These are phyloP conservation scores for Protomyctophum bolini DNA, from an alignment of 2,113 vertebrate genomes.

Conservation along the genomic window DNA sequence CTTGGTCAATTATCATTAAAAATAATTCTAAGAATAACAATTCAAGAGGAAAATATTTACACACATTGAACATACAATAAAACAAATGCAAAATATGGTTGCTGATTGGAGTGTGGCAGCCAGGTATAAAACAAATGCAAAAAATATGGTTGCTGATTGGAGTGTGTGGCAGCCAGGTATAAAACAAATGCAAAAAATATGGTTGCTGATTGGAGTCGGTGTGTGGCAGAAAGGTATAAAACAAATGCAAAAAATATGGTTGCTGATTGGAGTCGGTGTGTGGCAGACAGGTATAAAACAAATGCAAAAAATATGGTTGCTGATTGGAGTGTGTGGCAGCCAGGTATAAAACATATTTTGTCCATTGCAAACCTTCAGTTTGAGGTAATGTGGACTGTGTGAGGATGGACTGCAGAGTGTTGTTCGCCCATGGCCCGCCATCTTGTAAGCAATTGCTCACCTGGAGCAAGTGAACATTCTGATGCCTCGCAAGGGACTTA, in stretches of 20 bases:
- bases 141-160: background rate
- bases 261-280: too few relatives aligned
- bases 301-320: background rate
- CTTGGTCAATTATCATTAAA: too few relatives aligned
- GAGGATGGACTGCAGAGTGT: conserved; percentile 90
- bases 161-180: background rate
- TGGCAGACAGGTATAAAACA: too few relatives aligned
- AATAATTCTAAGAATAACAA: too few relatives aligned
- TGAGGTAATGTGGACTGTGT: conserved; percentile 86
- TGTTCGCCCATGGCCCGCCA: conserved; percentile 91
- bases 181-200: background rate
- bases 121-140: too few relatives aligned
- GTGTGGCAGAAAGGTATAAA: too few relatives aligned
- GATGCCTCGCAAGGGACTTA: conserved; percentile 85
- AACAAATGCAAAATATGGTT: too few relatives aligned
- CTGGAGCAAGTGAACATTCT: conserved; percentile 91
- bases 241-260: too few relatives aligned
- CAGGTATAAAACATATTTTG: background rate
- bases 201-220: background rate
- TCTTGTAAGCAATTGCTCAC: conserved; percentile 87
- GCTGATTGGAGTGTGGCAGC: too few relatives aligned
- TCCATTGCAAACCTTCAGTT: conserved; percentile 82
- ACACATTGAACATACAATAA: too few relatives aligned
- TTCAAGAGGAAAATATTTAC: too few relatives aligned
- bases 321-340: background rate